Percentiles rank a stretch among this genome's conserved stretches.
Conservation (phyloP, 2,888 invertebrate genomes). For the Lucinisca nassula region DNA sequence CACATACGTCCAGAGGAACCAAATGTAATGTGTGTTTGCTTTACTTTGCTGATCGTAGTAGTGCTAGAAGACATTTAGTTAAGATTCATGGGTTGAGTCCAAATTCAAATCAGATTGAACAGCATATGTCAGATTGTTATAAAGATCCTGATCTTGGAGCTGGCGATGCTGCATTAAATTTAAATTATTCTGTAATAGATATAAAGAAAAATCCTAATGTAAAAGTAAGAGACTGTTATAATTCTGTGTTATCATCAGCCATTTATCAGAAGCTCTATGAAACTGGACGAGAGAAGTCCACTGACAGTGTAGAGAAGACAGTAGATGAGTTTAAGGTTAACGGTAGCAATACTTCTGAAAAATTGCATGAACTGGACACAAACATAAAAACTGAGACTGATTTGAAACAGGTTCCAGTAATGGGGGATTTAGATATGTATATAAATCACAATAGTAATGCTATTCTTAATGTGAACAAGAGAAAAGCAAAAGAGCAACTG, state of each 20-base stretch:
- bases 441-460: neutral
- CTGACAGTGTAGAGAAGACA: neutral
- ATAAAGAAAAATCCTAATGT: slow-evolving; percentile 6
- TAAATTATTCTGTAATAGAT: neutral
- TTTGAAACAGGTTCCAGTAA: too few species aligned
- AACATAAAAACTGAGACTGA: slow-evolving; percentile 7
- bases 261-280: neutral
- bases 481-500: neutral
- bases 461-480: neutral
- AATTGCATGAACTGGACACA: slow-evolving; percentile 35
- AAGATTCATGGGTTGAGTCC: slow-evolving; percentile 64
- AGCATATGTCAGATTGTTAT: slow-evolving; percentile 32
- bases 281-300: neutral
- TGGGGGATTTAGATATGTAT: neutral
- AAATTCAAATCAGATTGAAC: slow-evolving; percentile 45
- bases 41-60: slow-evolving; percentile 64
- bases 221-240: slow-evolving; percentile 3
- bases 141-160: neutral
- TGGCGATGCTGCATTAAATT: neutral
- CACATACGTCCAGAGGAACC: slow-evolving; percentile 57
- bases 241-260: neutral
- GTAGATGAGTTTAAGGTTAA: neutral
- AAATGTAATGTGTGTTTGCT: slow-evolving; percentile 66
- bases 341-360: slow-evolving; percentile 30
- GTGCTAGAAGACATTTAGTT: slow-evolving; percentile 62